Conservation (phyloP, 2,888 invertebrate species). For the Brachyopa scutellaris region DNA sequence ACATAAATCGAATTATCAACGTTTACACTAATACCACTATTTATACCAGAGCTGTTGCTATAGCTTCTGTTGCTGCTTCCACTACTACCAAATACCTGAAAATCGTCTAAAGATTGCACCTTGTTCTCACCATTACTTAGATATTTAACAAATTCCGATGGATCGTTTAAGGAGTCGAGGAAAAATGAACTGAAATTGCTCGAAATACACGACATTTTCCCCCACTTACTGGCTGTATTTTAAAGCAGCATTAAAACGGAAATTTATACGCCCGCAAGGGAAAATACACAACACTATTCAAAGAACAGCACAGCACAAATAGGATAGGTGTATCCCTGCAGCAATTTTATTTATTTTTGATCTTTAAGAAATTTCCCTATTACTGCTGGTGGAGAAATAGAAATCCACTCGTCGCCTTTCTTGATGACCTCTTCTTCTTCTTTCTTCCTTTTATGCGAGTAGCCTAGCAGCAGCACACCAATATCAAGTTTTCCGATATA, state of each 20-base stretch:
- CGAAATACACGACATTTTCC: slow-evolving; percentile 81
- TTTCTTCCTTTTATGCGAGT: slow-evolving; percentile 68
- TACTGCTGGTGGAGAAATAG: slow-evolving; percentile 51
- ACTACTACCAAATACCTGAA: slow-evolving; percentile 78
- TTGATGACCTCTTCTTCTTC: slow-evolving; percentile 69
- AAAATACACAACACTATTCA: slow-evolving; percentile 35
- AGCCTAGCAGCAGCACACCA: slow-evolving; percentile 40
- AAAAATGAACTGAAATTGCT: slow-evolving; percentile 82
- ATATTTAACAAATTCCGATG: slow-evolving; percentile 82
- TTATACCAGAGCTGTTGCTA: slow-evolving; percentile 58
- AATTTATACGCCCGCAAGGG: slow-evolving; percentile 18
- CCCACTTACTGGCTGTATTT: slow-evolving; percentile 46
- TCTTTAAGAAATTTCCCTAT: slow-evolving; percentile 62
- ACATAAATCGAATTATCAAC: slow-evolving; percentile 49
- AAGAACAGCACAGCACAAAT: slow-evolving; percentile 13
- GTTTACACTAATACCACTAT: slow-evolving; percentile 53
- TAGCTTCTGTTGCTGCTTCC: slow-evolving; percentile 70
- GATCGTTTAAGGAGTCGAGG: slow-evolving; percentile 81
- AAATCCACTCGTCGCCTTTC: slow-evolving; percentile 73
- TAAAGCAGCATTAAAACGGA: slow-evolving; percentile 53
- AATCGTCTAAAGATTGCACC: slow-evolving; percentile 80
- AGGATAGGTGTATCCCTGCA: slow-evolving; percentile 66
- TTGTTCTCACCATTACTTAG: slow-evolving; percentile 81
- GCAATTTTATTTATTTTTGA: slow-evolving; percentile 62
- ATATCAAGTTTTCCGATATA: slow-evolving; percentile 70